A percentile compares a stretch with the other conserved stretches of the same genome.
phyloP scores from a whole-genome alignment of 2,113 vertebrate genomes.

The Cephalopholis sonnerati region DNA sequence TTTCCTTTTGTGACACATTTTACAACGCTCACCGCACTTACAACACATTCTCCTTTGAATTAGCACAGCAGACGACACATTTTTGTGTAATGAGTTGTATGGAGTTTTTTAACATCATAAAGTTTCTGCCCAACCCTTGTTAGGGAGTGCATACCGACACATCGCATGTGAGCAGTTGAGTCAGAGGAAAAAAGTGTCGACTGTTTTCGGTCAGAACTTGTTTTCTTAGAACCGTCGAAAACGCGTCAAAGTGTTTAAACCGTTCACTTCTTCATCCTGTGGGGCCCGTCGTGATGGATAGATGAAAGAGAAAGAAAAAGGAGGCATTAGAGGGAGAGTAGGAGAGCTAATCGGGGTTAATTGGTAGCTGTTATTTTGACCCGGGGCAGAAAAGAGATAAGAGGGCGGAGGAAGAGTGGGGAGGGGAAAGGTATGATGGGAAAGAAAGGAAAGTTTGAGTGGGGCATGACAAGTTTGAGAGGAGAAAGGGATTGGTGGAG shows the following conservation, averaged over 20 bases:
- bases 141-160: conserved; percentile 30
- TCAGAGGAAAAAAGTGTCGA: conserved; percentile 65
- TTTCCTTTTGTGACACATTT: conserved; percentile 19
- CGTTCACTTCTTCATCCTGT: conserved; percentile 49
- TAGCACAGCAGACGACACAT: conserved; percentile 10
- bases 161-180: conserved; percentile 42
- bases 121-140: conserved; percentile 54
- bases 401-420: conserved; percentile 22
- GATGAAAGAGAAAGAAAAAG: conserved; percentile 64
- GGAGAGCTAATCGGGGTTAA: conserved; percentile 84
- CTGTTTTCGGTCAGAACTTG: conserved; percentile 53
- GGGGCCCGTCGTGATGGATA: conserved; percentile 38
- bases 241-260: conserved; percentile 37
- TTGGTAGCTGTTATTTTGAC: conserved; percentile 84
- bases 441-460: conserved; percentile 38
- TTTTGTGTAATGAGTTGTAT: conserved; percentile 29
- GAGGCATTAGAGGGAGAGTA: conserved; percentile 52
- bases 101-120: conserved; percentile 3
- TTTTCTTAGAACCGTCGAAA: conserved; percentile 41
- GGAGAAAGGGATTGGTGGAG: conserved; percentile 21
- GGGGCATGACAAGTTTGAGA: conserved; percentile 33
- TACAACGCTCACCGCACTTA: neutral
- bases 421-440: conserved; percentile 27
- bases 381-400: conserved; percentile 76
- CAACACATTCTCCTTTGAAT: neutral